These are phyloP conservation scores for Meganola albula DNA, from an alignment of 2,888 invertebrate genomes.

Conservation along the genomic window DNA sequence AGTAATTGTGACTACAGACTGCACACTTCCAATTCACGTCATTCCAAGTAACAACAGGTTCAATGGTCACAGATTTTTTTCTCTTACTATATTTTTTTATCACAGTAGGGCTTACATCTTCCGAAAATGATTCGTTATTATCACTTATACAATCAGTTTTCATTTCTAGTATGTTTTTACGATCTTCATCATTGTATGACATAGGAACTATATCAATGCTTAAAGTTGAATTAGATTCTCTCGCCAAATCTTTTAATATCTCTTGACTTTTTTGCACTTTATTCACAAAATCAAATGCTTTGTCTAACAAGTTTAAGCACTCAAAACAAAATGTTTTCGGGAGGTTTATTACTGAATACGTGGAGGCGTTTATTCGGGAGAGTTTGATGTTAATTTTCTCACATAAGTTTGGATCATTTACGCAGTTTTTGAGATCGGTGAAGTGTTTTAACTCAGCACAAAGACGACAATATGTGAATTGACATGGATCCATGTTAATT, in stretches of 20 bases:
- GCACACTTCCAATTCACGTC: background rate
- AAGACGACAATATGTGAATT: background rate
- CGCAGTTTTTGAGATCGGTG: background rate
- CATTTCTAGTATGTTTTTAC: conserved; percentile 15
- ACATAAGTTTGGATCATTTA: background rate
- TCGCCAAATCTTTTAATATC: conserved; percentile 30
- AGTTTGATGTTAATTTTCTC: conserved; percentile 30
- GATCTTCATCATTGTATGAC: background rate
- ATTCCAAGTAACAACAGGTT: background rate
- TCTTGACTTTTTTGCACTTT: conserved; percentile 46
- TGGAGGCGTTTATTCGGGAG: conserved; percentile 31
- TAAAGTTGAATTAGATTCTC: no score
- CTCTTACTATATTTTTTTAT: no score
- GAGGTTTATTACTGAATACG: conserved; percentile 30
- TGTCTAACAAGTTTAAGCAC: conserved; percentile 42
- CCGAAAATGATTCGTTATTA: background rate
- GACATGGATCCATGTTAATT: no score
- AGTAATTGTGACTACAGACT: background rate
- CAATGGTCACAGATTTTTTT: no score
- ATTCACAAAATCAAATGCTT: conserved; percentile 44
- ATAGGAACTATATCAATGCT: no score
- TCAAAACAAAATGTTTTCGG: conserved; percentile 49
- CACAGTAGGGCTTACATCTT: background rate
- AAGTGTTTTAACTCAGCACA: background rate
- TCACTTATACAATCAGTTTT: conserved; percentile 21